phyloP scores from a whole-genome alignment of 2,113 vertebrate genomes.

The Mesitornis unicolor region DNA sequence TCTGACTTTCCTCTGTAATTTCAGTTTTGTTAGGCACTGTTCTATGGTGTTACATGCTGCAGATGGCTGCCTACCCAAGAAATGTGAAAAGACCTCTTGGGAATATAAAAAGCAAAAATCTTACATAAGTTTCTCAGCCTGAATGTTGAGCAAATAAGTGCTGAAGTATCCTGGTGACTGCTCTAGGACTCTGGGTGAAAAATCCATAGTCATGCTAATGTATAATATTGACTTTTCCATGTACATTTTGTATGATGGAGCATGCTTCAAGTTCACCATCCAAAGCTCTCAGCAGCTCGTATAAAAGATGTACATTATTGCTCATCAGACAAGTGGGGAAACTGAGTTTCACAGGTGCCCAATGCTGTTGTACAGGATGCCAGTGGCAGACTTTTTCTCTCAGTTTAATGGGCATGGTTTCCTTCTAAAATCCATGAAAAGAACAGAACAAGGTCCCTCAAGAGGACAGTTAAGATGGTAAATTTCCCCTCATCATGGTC shows the following conservation, averaged over 20 bases:
- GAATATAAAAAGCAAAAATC: constrained; percentile 43
- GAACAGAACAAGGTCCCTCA: not conserved
- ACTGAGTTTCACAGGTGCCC: not conserved
- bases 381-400: not conserved
- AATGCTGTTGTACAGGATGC: not conserved
- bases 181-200: not conserved
- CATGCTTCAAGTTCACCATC: not conserved
- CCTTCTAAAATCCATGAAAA: not conserved
- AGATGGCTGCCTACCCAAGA: constrained; percentile 41
- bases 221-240: not conserved
- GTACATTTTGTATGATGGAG: not conserved
- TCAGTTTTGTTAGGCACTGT: not conserved
- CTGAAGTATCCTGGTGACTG: not conserved
- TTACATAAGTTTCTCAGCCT: constrained; percentile 10
- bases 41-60: not conserved
- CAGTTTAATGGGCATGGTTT: not conserved
- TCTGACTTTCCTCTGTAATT: not conserved
- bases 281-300: not conserved
- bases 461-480: not conserved
- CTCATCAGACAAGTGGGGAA: not conserved
- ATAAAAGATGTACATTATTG: not conserved
- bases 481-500: constrained; percentile 18
- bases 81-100: not conserved
- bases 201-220: not conserved
- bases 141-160: constrained; percentile 25